phyloP scores from a whole-genome alignment of 2,797 vertebrate species.

The Hafferia zeledoni region DNA sequence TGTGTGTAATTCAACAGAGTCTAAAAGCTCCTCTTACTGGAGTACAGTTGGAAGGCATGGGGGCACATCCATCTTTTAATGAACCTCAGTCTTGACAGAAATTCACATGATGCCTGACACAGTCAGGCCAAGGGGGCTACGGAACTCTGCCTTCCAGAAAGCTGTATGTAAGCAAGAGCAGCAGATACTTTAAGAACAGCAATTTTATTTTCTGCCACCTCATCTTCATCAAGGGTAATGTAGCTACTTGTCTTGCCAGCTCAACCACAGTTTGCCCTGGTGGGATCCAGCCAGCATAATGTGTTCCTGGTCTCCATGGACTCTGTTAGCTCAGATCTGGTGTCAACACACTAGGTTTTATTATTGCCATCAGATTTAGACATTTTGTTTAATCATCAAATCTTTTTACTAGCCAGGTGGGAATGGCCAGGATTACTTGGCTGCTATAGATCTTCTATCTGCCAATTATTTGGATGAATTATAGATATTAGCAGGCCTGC shows the following conservation, averaged over 20 bases:
- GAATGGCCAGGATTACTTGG: slow-evolving; percentile 24
- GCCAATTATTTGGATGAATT: slow-evolving; percentile 31
- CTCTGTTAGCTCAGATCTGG: not conserved
- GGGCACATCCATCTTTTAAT: not conserved
- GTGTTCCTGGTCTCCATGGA: not conserved
- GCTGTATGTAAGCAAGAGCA: not conserved
- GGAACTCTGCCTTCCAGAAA: not conserved
- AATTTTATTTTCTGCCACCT: not conserved
- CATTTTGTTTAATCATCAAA: not conserved
- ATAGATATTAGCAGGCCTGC: not conserved
- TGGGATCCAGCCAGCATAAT: not conserved
- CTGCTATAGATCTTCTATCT: not conserved
- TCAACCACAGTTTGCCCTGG: not conserved
- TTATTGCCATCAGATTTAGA: not conserved
- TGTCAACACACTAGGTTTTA: not conserved
- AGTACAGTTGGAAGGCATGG: not conserved
- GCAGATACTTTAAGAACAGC: not conserved
- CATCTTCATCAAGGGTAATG: not conserved
- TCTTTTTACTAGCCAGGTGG: not conserved
- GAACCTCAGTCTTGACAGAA: not conserved
- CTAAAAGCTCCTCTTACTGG: not conserved
- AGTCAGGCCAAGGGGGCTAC: not conserved
- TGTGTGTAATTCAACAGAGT: not conserved
- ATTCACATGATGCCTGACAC: not conserved
- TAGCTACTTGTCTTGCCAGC: not conserved